These are phyloP conservation scores for Mycetomoellerius zeteki DNA, from an alignment of 1,140 invertebrate species.

Conservation along the genomic window DNA sequence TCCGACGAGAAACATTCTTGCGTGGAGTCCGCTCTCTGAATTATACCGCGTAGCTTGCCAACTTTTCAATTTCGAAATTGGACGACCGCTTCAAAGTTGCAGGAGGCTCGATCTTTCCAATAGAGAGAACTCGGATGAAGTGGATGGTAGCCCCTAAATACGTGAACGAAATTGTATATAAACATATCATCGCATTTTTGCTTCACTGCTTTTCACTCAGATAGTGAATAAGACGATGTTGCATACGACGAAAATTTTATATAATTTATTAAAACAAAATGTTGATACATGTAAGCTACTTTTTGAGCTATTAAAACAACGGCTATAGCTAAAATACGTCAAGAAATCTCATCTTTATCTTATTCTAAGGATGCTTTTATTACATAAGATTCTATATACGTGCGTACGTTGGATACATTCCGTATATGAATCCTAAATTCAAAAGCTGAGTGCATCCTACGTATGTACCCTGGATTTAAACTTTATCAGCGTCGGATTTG, in stretches of 20 bases:
- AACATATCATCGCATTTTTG: slow-evolving; percentile 32
- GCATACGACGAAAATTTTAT: neutral
- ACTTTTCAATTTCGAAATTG: slow-evolving; percentile 79
- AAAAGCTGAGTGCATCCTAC: neutral
- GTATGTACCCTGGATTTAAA: neutral
- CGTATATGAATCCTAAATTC: neutral
- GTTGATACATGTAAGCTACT: neutral
- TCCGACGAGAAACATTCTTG: slow-evolving; percentile 65
- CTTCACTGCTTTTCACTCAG: neutral
- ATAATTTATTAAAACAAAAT: neutral
- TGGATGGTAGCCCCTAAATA: slow-evolving; percentile 25
- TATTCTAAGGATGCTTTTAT: neutral
- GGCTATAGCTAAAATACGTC: neutral
- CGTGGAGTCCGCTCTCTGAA: slow-evolving; percentile 53
- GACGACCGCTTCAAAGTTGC: slow-evolving; percentile 62
- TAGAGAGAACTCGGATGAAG: slow-evolving; percentile 56
- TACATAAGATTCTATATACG: neutral
- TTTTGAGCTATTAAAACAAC: neutral
- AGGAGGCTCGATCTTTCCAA: slow-evolving; percentile 32
- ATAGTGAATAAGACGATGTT: no score
- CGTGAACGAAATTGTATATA: slow-evolving; percentile 20
- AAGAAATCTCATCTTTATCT: neutral
- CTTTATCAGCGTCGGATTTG: neutral
- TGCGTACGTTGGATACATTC: neutral
- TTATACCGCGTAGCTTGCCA: slow-evolving; percentile 73